Percentiles rank a stretch among this genome's conserved stretches.
phyloP scores from a whole-genome alignment of 2,888 invertebrate species.

The Himalopsyche japonica region DNA sequence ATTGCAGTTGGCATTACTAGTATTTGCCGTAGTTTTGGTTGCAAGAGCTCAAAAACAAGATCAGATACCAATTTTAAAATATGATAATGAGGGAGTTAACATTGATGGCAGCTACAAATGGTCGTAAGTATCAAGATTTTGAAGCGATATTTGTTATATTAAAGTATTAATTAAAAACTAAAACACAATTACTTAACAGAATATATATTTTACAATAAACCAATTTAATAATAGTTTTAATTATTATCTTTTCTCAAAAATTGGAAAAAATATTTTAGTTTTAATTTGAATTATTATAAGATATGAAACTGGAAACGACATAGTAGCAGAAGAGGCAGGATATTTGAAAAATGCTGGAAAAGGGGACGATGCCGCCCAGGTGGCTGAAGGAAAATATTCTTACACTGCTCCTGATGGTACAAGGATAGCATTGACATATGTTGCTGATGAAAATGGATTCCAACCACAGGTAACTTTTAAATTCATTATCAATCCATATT shows the following conservation, averaged over 20 bases:
- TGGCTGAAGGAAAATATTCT: conserved; percentile 65
- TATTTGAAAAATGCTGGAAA: conserved; percentile 64
- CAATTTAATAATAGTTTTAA: no score
- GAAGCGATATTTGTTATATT: neutral
- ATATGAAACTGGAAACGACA: conserved; percentile 68
- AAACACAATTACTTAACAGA: no score
- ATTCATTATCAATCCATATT: no score
- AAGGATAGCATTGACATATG: conserved; percentile 64
- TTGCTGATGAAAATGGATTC: conserved; percentile 73
- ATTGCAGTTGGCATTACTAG: conserved; percentile 8
- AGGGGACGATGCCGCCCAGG: conserved; percentile 58
- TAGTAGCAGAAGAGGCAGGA: conserved; percentile 65
- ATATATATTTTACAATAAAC: no score
- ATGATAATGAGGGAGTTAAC: conserved; percentile 66
- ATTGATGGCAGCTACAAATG: conserved; percentile 67
- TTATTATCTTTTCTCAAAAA: no score
- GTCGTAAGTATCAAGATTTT: conserved; percentile 50
- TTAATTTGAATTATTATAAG: conserved; percentile 45
- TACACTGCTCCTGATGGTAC: conserved; percentile 71
- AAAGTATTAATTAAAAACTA: neutral
- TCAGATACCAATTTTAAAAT: conserved; percentile 61
- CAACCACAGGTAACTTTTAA: conserved; percentile 58
- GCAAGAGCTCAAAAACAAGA: conserved; percentile 44
- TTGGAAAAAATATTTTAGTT: neutral
- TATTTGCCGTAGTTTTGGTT: conserved; percentile 41